Base-by-base conservation (phyloP, 2,797 vertebrate genomes). In the Poeciliopsis paucimaculata region DNA sequence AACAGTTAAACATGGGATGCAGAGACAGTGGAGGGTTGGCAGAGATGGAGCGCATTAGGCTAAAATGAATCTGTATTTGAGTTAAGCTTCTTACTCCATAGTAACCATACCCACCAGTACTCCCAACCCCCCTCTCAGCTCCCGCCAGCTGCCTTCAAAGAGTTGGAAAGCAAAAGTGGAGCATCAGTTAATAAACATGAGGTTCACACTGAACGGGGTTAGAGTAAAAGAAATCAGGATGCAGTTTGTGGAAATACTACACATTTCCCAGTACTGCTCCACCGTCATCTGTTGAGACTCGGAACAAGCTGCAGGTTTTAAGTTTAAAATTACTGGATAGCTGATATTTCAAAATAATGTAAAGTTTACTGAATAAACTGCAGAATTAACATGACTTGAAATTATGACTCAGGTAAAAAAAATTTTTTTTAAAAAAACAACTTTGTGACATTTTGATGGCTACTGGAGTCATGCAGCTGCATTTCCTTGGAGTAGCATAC, bases 21-120 rank as follows among this genome's bases (percentile, higher is more conserved):
- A 49, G 34, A 77, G 62, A 34, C 72, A 72, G 82, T 20, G 41
- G 51, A 70, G 49, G 79, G 86, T 36, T 70, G 83, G 82, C n/a
- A 78, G 77, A 85, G 70, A 84, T 82, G 71, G 72, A 88, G 66
- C 0, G 57, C 76, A 45, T 90, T 86, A 80, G 81, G 79, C 80
- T 88, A 78, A 89, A 89, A 90, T 85, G 82, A 89, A 85, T 89
- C 77, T 90, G 90, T 90, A 84, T 92, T 90, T 85, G 88, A 90
- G 89, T 88, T 93, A 94, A 95, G 91, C 92, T 87, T 92, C 93
- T 93, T 92, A 90, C 71, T 78, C 81, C 79, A 81, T 77, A 57
- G 81, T 88, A 85, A 82, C 87, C 79, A 82, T 83, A 84, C 66
- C 82, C 84, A 81, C 41, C 77, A 74, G 41, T 47, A 28, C n/a